Conservation (phyloP, 1,140 invertebrate genomes). For the Thalassaphorura encarpata region DNA sequence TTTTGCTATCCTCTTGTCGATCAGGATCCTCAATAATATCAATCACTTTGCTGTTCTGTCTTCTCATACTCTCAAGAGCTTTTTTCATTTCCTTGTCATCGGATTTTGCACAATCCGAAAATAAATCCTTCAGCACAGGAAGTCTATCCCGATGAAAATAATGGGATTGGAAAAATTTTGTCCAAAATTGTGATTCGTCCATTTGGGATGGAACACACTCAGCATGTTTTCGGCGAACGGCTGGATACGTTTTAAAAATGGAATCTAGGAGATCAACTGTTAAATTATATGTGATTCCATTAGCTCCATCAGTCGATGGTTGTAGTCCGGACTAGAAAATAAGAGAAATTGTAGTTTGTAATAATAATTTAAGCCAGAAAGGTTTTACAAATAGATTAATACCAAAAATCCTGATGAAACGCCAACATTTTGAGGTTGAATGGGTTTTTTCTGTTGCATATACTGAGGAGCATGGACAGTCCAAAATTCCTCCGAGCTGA, state of each 20-base stretch:
- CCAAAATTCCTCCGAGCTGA: constrained; percentile 96
- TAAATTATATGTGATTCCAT: constrained; percentile 94
- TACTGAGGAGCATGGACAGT: constrained; percentile 62
- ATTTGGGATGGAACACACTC: constrained; percentile 94
- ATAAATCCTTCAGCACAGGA: constrained; percentile 76
- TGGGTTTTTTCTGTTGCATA: constrained; percentile 49
- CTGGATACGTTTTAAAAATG: constrained; percentile 98
- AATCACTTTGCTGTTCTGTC: constrained; percentile 12
- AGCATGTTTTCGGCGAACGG: constrained; percentile 90
- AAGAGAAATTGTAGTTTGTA: too few relatives aligned
- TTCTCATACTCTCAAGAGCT: constrained; percentile 20
- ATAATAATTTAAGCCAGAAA: too few relatives aligned
- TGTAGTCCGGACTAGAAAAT: constrained; percentile 71
- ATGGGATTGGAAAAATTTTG: constrained; percentile 98
- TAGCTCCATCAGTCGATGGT: constrained; percentile 92
- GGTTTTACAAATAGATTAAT: too few relatives aligned
- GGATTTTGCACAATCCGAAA: constrained; percentile 91
- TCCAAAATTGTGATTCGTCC: constrained; percentile 97
- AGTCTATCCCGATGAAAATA: constrained; percentile 98
- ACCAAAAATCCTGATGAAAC: constrained; percentile 75
- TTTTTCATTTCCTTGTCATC: constrained; percentile 61
- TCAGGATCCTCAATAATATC: constrained; percentile 15
- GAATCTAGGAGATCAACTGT: constrained; percentile 94
- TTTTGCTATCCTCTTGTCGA: constrained; percentile 17
- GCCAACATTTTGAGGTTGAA: constrained; percentile 70